Base-by-base conservation (phyloP, 2,113 vertebrate species). In the Eupsittula cactorum region DNA sequence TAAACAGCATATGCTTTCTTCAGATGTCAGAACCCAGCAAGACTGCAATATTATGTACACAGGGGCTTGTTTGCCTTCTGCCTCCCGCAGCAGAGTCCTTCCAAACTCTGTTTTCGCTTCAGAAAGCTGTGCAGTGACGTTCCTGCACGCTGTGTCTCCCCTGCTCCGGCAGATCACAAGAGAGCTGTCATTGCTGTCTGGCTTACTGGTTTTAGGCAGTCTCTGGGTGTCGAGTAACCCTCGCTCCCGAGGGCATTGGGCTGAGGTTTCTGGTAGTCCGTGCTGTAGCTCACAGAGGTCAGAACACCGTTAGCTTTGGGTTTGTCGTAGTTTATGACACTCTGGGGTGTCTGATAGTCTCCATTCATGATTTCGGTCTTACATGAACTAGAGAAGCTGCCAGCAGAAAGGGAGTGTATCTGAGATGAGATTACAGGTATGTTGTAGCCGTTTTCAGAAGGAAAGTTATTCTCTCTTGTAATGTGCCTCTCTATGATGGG, bases 401-500 rank as follows among this genome's bases (percentile, higher is more conserved):
- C 39, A 0, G 97, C 86, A 17, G 98, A 91, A 13, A 98, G 97
- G 8, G 98, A 97, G 10, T 97, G 98, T 80, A 97, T 97, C 86
- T 97, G 98, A 46, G 97, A 91, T 1, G 98, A 96, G 65, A 69
- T 21, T 0, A 96, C 97, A 0, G 98, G 98, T 24, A 98, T 84
- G 2, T 96, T 98, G 97, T 98, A 98, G 92, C 98, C 97, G 0
- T 96, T 93, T 59, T 97, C 98, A 6, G 96, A 89, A 2, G 98
- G 55, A 81, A 98, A 98, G 28, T 91, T 89, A 31, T 94, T 97
- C 63, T 98, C 98, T 27, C 97, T 98, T 42, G 96, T 95, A n/a
- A 68, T 25, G 49, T 97, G 98, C 25, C 98, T 97, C 85, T 98
- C 99, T 68, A 99, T 97, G 92, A 99, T 99, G 86, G 99, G 99